Evolutionary conservation across 37 sponge, comb jelly and placozoan species (phyloP), one percentile per base, ranked within the genome.

Genomic region (Oscarella lobularis): DNA sequence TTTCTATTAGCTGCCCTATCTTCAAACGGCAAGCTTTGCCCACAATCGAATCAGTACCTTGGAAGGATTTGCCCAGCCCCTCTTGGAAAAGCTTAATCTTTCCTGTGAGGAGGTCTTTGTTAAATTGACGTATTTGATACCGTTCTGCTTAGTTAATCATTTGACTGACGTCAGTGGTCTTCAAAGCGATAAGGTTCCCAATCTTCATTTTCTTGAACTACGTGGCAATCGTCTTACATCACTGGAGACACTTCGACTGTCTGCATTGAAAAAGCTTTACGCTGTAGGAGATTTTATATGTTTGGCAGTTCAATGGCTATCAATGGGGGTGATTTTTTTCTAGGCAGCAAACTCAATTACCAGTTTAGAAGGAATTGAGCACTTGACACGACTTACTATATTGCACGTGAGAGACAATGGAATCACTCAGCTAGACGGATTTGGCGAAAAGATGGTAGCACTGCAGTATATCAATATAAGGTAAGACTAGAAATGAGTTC

Each of bases 391-490:
- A 73, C 79, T 96, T 70, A 81, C 80, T 71, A 88, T 80, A n/a
- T 76, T 96, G 0, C 97, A 96, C 54, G 29, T 89, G 73, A 76
- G 97, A 35, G 86, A 87, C 39, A 96, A 96, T 73, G 81, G 76
- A 67, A 70, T 96, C 14, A 70, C 76, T 0, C 41, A 70, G 2
- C 73, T 96, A 66, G 88, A 89, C 66, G 97, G 90, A 36, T 85
- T 96, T 68, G 60, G 88, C 14, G 85, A 87, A 1, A 79, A 81
- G 38, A 80, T 89, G 77, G 84, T 66, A n/a, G 79, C 82, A 5
- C 75, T 96, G 66, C 90, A 87, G 66, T 89, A 92, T 75, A 37
- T 96, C 77, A 96, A 96, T 65, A 76, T 96, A 33, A 87, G 95
- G 91, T 90, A 68, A 29, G 74, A 38, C 3, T 55, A 34, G n/a